Percentiles rank a stretch among this genome's conserved stretches.
phyloP scores from a whole-genome alignment of 2,888 invertebrate genomes.

The Trichopoda pennipes region DNA sequence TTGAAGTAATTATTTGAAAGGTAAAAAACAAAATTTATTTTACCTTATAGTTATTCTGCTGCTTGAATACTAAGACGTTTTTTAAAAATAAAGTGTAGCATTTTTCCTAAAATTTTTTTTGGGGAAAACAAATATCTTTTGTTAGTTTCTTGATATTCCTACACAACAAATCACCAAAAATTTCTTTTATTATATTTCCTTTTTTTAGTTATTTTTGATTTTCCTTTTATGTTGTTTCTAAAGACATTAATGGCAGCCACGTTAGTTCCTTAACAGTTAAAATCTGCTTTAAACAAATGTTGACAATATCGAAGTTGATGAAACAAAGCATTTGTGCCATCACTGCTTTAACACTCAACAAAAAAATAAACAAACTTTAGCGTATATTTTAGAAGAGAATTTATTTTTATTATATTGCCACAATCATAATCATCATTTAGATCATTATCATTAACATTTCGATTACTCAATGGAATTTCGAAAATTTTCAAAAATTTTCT shows the following conservation, averaged over 20 bases:
- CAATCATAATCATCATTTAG: constrained; percentile 11
- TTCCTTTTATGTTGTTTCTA: not conserved
- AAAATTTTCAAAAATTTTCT: constrained; percentile 58
- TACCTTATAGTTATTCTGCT: not conserved
- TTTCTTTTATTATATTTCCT: not conserved
- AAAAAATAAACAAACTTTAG: no score
- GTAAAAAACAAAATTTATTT: not conserved
- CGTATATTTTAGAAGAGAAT: constrained; percentile 23
- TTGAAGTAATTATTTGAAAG: constrained; percentile 22
- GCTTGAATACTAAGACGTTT: not conserved
- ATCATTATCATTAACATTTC: constrained; percentile 48
- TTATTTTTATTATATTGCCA: constrained; percentile 11
- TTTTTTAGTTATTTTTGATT: not conserved
- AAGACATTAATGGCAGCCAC: constrained; percentile 15
- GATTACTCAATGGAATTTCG: constrained; percentile 66
- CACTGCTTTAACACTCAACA: constrained; percentile 8
- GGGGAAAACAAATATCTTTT: not conserved
- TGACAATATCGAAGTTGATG: constrained; percentile 65
- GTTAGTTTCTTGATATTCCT: not conserved
- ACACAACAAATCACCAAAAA: constrained; percentile 18
- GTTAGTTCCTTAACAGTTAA: constrained; percentile 14
- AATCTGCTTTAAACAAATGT: constrained; percentile 49
- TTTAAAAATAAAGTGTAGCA: constrained; percentile 9
- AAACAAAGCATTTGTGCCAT: constrained; percentile 63
- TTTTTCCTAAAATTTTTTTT: not conserved